Evolutionary conservation across 2,888 invertebrate genomes (phyloP), one percentile per base, ranked within the genome.

Genomic region (Macaria notata): DNA sequence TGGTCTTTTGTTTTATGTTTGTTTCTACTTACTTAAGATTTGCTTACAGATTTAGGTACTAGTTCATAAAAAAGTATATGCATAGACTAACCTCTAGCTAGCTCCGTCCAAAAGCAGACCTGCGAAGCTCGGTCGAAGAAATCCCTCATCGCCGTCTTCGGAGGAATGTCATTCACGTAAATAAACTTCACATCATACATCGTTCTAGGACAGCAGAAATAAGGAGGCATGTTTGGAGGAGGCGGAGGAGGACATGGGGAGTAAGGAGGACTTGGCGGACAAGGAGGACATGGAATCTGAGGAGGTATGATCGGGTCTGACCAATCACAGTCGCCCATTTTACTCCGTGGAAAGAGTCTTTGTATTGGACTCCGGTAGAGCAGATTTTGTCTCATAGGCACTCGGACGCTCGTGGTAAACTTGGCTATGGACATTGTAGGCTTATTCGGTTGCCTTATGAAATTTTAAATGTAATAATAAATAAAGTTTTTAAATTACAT

Each of bases 61-160:
- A 19, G 19, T 19, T 1, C 19, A 19, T 19, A 19, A 19, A 19
- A 19, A 19, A 19, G 19, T 19, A 19, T 19, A 19, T 19, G 19
- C 31, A 4, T 39, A 55, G 2, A 39, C 64, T 50, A 60, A 69
- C 98, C 98, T 84, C 96, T 93, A 1, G 93, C 59, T 6, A 98
- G 70, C 86, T 98, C 98, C 0, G 94, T 93, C 79, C 95, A 92
- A 80, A 98, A 97, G 54, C 96, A 79, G 0, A 89, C 93, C 49
- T 92, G 92, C 0, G 95, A 93, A 0, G 95, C 95, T 56, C 95
- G 90, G 69, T 98, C 96, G n/a, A 95, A 93, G 36, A 97, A 92
- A 59, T 94, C 95, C 4, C 77, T 92, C 78, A 94, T 88, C 0
- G 86, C 84, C 83, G 94, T 94, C 44, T 85, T 87, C 0, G 92